Percentiles rank a stretch among this genome's conserved stretches.
Evolutionary conservation across 1,140 invertebrate species (phyloP).

Genomic region (Episyrphus balteatus): DNA sequence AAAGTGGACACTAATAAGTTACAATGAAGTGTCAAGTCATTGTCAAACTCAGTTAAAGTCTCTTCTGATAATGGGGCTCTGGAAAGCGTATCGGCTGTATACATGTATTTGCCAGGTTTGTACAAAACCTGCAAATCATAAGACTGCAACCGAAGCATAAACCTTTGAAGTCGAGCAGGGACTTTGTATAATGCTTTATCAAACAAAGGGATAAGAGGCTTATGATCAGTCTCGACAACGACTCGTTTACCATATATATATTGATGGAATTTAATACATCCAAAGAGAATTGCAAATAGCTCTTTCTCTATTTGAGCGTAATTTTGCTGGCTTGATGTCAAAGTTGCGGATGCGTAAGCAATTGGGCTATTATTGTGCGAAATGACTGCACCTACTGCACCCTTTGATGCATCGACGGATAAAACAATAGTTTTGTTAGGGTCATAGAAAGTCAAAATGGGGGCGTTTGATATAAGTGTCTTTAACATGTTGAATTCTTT

Average conservation of each 20-base stretch:
- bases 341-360: slow-evolving; percentile 26
- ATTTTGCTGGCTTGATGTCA: slow-evolving; percentile 25
- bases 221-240: slow-evolving; percentile 39
- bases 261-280: slow-evolving; percentile 30
- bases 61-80: slow-evolving; percentile 17
- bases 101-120: slow-evolving; percentile 36
- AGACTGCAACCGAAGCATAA: slow-evolving; percentile 11
- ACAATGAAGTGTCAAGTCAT: slow-evolving; percentile 13
- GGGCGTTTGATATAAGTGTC: slow-evolving; percentile 15
- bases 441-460: slow-evolving; percentile 26
- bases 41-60: slow-evolving; percentile 11
- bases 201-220: slow-evolving; percentile 33
- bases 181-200: slow-evolving; percentile 14
- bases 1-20: slow-evolving; percentile 12
- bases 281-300: slow-evolving; percentile 32
- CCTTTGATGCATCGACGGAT: slow-evolving; percentile 12
- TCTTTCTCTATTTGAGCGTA: slow-evolving; percentile 42
- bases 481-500: slow-evolving; percentile 15
- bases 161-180: slow-evolving; percentile 19
- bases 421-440: slow-evolving; percentile 14
- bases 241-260: slow-evolving; percentile 37
- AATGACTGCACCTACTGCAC: slow-evolving; percentile 17
- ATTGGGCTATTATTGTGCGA: slow-evolving; percentile 19
- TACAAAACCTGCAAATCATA: slow-evolving; percentile 14
- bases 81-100: slow-evolving; percentile 36